phyloP scores from a whole-genome alignment of 1,140 invertebrate genomes.

The Mylabris phalerata region DNA sequence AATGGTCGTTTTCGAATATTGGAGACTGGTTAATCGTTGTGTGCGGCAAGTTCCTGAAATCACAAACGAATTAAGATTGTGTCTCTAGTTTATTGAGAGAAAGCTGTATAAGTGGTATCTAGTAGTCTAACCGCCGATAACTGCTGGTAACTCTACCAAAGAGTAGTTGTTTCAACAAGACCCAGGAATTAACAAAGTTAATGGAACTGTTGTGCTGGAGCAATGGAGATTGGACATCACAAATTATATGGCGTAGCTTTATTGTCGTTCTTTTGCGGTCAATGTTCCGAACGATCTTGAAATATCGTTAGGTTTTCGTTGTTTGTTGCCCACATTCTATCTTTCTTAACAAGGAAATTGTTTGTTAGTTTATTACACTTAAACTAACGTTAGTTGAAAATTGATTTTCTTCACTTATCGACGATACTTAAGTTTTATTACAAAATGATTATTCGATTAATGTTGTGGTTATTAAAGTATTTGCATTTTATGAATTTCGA shows the following conservation, averaged over 20 bases:
- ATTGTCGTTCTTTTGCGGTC: background rate
- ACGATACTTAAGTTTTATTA: no score
- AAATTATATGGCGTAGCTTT: conserved; percentile 15
- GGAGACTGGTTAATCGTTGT: background rate
- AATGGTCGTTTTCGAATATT: no score
- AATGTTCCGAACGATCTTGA: conserved; percentile 6
- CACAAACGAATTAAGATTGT: conserved; percentile 12
- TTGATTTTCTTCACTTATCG: no score
- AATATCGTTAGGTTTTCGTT: background rate
- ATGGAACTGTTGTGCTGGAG: conserved; percentile 9
- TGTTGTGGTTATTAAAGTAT: no score
- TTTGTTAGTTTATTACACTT: no score
- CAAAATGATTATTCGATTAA: no score
- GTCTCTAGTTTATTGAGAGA: conserved; percentile 4
- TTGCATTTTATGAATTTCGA: no score
- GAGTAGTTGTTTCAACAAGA: conserved; percentile 7
- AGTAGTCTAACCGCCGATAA: conserved; percentile 13
- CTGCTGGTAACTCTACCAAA: conserved; percentile 7
- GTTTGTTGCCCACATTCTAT: no score
- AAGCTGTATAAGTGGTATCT: conserved; percentile 1
- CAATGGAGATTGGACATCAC: conserved; percentile 16
- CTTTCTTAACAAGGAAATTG: no score
- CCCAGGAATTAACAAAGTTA: conserved; percentile 17
- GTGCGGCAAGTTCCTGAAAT: background rate
- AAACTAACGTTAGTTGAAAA: no score